Base-by-base conservation (phyloP, 2,888 invertebrate genomes). In the Stratiomys singularior region DNA sequence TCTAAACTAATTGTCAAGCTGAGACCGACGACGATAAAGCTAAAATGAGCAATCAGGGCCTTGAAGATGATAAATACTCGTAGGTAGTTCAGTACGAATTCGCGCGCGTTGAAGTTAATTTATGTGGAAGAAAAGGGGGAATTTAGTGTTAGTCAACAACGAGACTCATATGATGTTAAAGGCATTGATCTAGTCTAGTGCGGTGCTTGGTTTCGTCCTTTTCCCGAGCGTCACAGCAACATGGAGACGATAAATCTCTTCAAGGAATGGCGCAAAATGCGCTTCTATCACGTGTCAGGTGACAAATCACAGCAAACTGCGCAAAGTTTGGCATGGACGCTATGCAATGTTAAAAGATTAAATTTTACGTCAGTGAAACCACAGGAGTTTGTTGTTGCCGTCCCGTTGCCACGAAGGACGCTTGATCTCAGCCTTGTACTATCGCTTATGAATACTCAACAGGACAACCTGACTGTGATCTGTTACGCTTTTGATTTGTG, bases 241-340 rank as follows among this genome's bases (percentile, higher is more conserved):
- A 47, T 27, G 30, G 60, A 74, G 21, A 21, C 74, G 11, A 37
- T 37, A 23, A 37, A 74, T 37, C 13, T 74, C 0, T 74, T 74
- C 74, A 74, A 60, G 15, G 74, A 74, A 44, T 74, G 74, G 74
- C 74, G 74, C 13, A 74, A 74, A 60, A 30, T 28, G 60, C 60
- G 60, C 23, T 74, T 74, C 60, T 74, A 74, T 23, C 18, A 44
- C 1, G 23, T 58, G 60, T 52, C 74, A 30, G n/a, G 52, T 2
- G 60, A 74, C 25, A 30, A 60, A 13, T 58, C 74, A 1, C 52
- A 74, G 37, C 74, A 74, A 23, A 27, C 74, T 18, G 74, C 30
- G 3, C 74, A 27, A 1, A 74, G 74, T 58, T 30, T 74, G 5
- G 58, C 30, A 13, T 74, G 74, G 74, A 74, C 74, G 13, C 52